Conservation (phyloP, 2,797 vertebrate species). For the Manis javanica region DNA sequence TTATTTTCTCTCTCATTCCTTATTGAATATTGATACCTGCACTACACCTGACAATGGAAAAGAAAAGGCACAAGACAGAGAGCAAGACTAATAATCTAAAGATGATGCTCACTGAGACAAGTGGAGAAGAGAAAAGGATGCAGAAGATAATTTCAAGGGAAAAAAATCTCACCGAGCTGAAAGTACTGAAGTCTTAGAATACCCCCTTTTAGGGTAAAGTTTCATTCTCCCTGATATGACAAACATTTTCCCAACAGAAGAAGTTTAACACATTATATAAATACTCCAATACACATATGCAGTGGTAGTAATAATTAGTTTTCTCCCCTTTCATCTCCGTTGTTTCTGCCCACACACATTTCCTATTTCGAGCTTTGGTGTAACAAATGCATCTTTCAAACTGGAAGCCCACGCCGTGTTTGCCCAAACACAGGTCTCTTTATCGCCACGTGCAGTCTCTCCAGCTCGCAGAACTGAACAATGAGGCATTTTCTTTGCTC, state of each 20-base stretch:
- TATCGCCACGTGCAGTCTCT: slow-evolving; percentile 67
- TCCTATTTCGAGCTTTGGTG: slow-evolving; percentile 62
- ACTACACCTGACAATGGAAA: not conserved
- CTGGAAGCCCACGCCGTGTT: slow-evolving; percentile 64
- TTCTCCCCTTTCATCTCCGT: slow-evolving; percentile 69
- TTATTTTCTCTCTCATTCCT: not conserved
- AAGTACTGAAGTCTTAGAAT: slow-evolving; percentile 19
- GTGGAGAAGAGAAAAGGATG: not conserved
- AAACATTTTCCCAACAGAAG: slow-evolving; percentile 45
- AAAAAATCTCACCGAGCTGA: not conserved
- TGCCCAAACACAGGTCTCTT: slow-evolving; percentile 70
- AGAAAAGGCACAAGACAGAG: not conserved
- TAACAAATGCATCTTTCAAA: slow-evolving; percentile 71
- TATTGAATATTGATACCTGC: not conserved
- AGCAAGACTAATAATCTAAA: not conserved
- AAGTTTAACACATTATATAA: slow-evolving; percentile 78
- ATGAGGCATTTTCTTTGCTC: slow-evolving; percentile 73
- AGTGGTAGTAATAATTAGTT: slow-evolving; percentile 76
- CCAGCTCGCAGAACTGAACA: slow-evolving; percentile 62
- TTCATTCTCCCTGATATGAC: not conserved
- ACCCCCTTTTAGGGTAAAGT: not conserved
- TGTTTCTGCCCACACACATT: slow-evolving; percentile 72
- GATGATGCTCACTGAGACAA: not conserved
- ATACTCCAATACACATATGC: slow-evolving; percentile 55
- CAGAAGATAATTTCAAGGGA: slow-evolving; percentile 2